These are phyloP conservation scores for Helogale parvula DNA, from an alignment of 2,113 vertebrate species.

Conservation along the genomic window DNA sequence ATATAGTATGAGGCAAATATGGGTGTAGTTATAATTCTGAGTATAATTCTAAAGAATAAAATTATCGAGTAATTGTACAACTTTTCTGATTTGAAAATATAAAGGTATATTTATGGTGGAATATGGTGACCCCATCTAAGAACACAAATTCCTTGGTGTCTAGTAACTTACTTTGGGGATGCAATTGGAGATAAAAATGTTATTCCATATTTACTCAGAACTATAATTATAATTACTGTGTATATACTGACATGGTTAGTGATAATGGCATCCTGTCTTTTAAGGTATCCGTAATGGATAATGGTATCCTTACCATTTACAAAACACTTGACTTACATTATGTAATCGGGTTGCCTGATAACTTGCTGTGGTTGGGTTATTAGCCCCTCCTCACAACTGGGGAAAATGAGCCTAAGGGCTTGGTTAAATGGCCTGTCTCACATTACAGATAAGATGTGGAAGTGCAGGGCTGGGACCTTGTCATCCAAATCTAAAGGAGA, in stretches of 20 bases:
- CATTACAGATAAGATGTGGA: rapidly evolving
- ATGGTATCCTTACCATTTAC: not conserved
- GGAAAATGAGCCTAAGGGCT: not conserved
- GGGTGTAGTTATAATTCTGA: not conserved
- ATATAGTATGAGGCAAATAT: not conserved
- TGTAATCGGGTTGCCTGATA: not conserved
- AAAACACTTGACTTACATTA: not conserved
- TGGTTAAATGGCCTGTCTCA: not conserved
- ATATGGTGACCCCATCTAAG: not conserved
- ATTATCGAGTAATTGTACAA: not conserved
- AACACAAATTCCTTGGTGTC: not conserved
- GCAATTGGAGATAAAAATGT: conserved; percentile 2
- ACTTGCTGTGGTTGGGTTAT: not conserved
- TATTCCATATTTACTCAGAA: conserved; percentile 10
- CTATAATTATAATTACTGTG: not conserved
- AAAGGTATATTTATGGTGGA: conserved; percentile 1
- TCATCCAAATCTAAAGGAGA: not conserved
- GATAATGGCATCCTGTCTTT: conserved; percentile 2
- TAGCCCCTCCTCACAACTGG: not conserved
- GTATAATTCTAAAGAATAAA: not conserved
- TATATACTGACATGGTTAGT: not conserved
- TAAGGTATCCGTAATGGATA: not conserved
- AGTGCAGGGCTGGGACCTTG: not conserved
- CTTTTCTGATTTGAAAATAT: conserved; percentile 16
- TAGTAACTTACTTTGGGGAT: conserved; percentile 17